Percentiles rank a stretch among this genome's conserved stretches.
phyloP scores from a whole-genome alignment of 2,888 invertebrate genomes.

The Agrochola lychnidis region DNA sequence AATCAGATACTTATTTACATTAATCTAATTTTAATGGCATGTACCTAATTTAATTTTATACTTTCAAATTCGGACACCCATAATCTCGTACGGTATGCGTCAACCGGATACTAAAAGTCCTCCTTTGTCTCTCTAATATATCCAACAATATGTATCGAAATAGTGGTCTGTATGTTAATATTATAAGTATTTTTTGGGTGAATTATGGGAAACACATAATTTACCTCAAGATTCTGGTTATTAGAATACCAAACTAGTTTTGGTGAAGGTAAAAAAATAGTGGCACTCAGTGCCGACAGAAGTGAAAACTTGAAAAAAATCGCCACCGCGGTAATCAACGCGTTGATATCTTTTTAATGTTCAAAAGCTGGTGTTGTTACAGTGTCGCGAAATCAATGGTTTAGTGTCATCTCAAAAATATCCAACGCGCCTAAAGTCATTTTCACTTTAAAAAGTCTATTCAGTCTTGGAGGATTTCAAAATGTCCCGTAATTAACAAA shows the following conservation, averaged over 20 bases:
- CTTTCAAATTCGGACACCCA: constrained; percentile 49
- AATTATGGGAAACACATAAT: no score
- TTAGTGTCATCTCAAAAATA: no score
- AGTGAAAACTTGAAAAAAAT: no score
- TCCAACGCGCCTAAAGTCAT: no score
- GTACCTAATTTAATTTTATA: constrained; percentile 47
- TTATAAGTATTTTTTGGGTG: neutral
- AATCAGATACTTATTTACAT: constrained; percentile 17
- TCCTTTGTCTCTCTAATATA: constrained; percentile 1
- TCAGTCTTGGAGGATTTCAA: no score
- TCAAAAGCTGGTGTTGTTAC: no score
- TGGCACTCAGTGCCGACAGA: no score
- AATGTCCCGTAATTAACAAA: neutral
- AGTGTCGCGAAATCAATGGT: no score
- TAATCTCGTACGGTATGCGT: constrained; percentile 46
- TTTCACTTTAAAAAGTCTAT: no score
- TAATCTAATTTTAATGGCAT: constrained; percentile 59
- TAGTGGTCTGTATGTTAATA: constrained; percentile 10
- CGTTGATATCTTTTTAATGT: no score
- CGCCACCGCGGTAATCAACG: no score
- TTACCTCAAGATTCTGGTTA: neutral
- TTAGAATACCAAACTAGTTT: neutral
- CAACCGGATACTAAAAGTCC: constrained; percentile 16
- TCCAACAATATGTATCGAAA: no score
- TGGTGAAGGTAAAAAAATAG: neutral